These are phyloP conservation scores for Pycnonotus jocosus DNA, from an alignment of 2,113 vertebrate species.

Conservation along the genomic window DNA sequence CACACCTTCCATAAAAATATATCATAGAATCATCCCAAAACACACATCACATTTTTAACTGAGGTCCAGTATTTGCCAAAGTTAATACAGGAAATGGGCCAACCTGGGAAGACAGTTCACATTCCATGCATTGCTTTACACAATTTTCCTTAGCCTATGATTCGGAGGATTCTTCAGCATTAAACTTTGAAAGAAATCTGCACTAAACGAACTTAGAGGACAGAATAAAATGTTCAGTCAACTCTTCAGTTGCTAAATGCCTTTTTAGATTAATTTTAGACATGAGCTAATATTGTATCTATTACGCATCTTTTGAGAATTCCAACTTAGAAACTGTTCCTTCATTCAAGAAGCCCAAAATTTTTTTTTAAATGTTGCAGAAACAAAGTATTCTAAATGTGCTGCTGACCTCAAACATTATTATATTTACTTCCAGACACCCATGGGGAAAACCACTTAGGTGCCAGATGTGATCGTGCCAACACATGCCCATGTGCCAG, in stretches of 20 bases:
- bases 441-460: neutral
- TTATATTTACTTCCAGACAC: neutral
- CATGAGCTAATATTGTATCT: neutral
- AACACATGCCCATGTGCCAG: fast-evolving
- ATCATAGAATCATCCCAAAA: neutral
- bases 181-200: neutral
- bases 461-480: neutral
- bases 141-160: neutral
- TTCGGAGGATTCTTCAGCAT: neutral
- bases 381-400: neutral
- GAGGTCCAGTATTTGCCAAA: neutral
- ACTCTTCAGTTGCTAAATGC: neutral
- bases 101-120: neutral
- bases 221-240: neutral
- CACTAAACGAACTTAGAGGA: neutral
- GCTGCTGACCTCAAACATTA: neutral
- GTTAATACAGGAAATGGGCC: neutral
- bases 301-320: neutral
- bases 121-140: neutral
- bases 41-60: neutral
- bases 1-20: neutral
- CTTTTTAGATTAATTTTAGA: neutral
- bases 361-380: neutral
- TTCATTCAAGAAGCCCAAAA: neutral
- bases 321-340: neutral